These are phyloP conservation scores for Penaeus chinensis DNA, from an alignment of 1,140 invertebrate species.

Conservation along the genomic window DNA sequence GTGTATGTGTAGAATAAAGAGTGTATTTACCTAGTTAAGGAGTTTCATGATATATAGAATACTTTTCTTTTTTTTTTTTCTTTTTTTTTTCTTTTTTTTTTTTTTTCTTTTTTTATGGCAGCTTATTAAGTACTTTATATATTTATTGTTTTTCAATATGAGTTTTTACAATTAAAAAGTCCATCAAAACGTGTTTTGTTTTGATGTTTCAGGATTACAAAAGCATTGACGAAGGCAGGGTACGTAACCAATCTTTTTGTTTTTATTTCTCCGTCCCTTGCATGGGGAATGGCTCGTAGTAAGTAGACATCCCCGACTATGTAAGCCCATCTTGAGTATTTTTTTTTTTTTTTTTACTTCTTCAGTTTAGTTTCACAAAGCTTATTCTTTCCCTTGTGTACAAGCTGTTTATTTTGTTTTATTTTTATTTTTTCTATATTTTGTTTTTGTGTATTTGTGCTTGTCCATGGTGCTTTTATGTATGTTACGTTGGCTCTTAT, in stretches of 20 bases:
- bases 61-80: neutral
- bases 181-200: conserved; percentile 53
- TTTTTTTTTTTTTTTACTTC: neutral
- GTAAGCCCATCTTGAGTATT: neutral
- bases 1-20: too few species aligned
- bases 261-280: conserved; percentile 42
- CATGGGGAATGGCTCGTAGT: conserved; percentile 47
- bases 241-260: conserved; percentile 50
- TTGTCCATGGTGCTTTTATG: neutral
- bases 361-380: neutral
- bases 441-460: neutral
- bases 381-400: too few species aligned
- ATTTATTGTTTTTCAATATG: conserved; percentile 27
- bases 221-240: conserved; percentile 56
- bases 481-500: conserved; percentile 11
- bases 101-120: conserved; percentile 21
- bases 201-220: conserved; percentile 61
- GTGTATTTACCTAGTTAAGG: too few species aligned
- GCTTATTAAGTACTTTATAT: conserved; percentile 29
- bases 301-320: neutral
- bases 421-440: neutral
- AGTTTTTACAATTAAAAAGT: conserved; percentile 28
- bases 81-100: neutral
- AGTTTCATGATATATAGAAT: neutral
- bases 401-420: too few species aligned